Conservation (phyloP, 1,140 invertebrate species). For the Littorina saxatilis region DNA sequence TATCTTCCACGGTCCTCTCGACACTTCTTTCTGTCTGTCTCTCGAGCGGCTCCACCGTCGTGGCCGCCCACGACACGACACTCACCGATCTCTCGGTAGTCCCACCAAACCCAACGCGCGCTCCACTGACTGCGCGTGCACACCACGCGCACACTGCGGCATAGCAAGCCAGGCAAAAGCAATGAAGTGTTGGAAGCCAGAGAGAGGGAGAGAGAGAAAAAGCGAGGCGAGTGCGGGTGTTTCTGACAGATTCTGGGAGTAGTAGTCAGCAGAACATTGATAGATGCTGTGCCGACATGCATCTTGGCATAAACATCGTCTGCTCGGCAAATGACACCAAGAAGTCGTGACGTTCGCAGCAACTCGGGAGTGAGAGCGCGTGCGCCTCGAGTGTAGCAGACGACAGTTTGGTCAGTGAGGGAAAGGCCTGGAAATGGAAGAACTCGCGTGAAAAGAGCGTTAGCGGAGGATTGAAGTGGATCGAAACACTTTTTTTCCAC, state of each 20-base stretch:
- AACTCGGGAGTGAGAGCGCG: background rate
- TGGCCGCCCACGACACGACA: no score
- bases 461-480: no score
- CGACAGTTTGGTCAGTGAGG: conserved; percentile 9
- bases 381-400: conserved; percentile 8
- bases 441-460: background rate
- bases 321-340: conserved; percentile 10
- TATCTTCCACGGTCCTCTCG: no score
- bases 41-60: no score
- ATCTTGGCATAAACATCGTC: conserved; percentile 19
- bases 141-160: conserved; percentile 12
- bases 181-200: background rate
- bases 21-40: no score
- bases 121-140: background rate
- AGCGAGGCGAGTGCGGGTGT: background rate
- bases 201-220: no score
- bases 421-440: background rate
- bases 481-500: no score
- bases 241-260: conserved; percentile 18
- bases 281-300: conserved; percentile 23
- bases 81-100: background rate
- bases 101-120: background rate
- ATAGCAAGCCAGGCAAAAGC: background rate
- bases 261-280: conserved; percentile 13
- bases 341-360: background rate